Percentiles rank a stretch among this genome's conserved stretches.
Conservation (phyloP, 2,113 vertebrate species). For the Peromyscus maniculatus region DNA sequence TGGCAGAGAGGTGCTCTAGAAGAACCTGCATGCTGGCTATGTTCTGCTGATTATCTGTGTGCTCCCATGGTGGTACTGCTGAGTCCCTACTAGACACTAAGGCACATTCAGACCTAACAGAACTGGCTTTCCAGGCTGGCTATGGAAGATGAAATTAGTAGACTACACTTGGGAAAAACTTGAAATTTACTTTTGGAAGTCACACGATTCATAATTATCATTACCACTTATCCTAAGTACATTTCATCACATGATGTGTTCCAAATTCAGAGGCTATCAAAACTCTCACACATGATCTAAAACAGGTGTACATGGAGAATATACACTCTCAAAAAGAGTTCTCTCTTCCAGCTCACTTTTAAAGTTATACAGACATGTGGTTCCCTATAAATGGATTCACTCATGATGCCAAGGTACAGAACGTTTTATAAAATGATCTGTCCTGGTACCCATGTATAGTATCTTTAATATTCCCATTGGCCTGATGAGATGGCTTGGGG, state of each 20-base stretch:
- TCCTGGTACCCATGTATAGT: not conserved
- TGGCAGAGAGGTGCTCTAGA: not conserved
- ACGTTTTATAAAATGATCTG: not conserved
- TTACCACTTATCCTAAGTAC: not conserved
- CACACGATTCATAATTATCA: not conserved
- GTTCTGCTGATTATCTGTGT: not conserved
- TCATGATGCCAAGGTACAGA: not conserved
- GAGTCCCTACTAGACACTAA: not conserved
- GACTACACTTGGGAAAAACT: not conserved
- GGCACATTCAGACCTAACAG: not conserved
- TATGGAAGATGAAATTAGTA: not conserved
- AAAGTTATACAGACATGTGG: constrained; percentile 6
- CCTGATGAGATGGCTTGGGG: not conserved
- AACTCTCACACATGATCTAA: not conserved
- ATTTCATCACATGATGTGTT: not conserved
- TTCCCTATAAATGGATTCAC: not conserved
- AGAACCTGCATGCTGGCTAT: not conserved
- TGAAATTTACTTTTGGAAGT: constrained; percentile 33
- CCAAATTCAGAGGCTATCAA: constrained; percentile 26
- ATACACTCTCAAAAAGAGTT: not conserved
- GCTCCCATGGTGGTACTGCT: not conserved
- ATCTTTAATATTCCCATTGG: not conserved
- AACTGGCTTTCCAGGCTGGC: not conserved
- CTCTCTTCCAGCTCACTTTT: not conserved
- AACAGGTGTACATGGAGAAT: constrained; percentile 32